Base-by-base conservation (phyloP, 1,140 invertebrate genomes). In the Trissolcus basalis region DNA sequence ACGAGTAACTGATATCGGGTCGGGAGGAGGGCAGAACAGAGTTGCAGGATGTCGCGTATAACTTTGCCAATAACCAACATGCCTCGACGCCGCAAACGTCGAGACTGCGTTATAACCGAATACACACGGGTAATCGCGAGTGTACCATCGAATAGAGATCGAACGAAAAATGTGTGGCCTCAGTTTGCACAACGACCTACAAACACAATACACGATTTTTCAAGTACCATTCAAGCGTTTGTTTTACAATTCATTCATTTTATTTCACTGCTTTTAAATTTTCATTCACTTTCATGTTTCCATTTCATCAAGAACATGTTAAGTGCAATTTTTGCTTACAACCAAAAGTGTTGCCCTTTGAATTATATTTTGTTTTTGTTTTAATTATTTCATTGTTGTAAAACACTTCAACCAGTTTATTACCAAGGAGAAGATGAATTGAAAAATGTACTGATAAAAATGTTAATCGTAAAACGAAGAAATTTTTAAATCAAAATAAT, bases 31-130 rank as follows among this genome's bases (percentile, higher is more conserved):
- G 78, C 77, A 43, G 19, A 27, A 27, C 19, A 27, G 74, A 78
- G 80, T 77, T 72, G 69, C 83, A 81, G 84, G 79, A 84, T 84
- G 83, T 85, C 82, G 84, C 81, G 80, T 81, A 83, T 80, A 86
- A 86, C 84, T 86, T 86, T 85, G 80, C 84, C 84, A 85, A 86
- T 86, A 86, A 84, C 82, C 84, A 81, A 81, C 83, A 81, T 78
- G 76, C 77, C 59, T 68, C 44, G 50, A 55, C 19, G 67, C 61
- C 50, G 51, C 55, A 50, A 67, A 68, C n/a, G 51, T 63, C 48
- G 41, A 53, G 27, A 58, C 61, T 47, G 47, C 45, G 74, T 77
- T 68, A 72, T 71, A 61, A 71, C 58, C 68, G 68, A 77, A 68
- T 53, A 77, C 74, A 72, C 74, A 70, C 36, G 64, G 55, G 63